Percentiles rank a stretch among this genome's conserved stretches.
Conservation (phyloP, 2,797 vertebrate species). For the Anableps anableps region DNA sequence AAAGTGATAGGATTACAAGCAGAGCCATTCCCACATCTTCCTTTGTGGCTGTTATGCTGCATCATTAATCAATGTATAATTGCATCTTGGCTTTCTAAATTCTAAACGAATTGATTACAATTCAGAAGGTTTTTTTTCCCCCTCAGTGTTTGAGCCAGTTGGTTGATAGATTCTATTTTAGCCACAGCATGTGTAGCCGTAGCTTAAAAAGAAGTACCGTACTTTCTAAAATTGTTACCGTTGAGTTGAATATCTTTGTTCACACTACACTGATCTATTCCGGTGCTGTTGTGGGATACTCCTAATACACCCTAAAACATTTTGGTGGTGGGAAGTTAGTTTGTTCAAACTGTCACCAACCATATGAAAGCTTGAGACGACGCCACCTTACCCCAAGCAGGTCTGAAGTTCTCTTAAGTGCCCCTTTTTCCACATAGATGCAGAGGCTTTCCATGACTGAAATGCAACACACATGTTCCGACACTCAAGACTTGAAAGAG, state of each 20-base stretch:
- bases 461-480: constrained; percentile 31
- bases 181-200: no score
- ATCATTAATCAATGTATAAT: not conserved
- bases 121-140: not conserved
- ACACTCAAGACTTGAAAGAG: not conserved
- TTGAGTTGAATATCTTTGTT: not conserved
- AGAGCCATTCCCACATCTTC: no score
- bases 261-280: not conserved
- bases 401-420: constrained; percentile 86
- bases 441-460: constrained; percentile 90
- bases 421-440: constrained; percentile 87
- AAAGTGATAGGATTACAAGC: no score
- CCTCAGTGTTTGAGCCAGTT: not conserved
- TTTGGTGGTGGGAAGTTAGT: constrained; percentile 22
- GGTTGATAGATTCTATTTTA: not conserved
- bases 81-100: no score
- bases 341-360: not conserved
- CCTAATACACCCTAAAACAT: constrained; percentile 12
- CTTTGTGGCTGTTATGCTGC: not conserved
- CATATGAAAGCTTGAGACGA: not conserved
- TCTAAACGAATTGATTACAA: not conserved
- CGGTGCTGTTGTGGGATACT: not conserved
- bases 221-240: not conserved
- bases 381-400: constrained; percentile 85
- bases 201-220: not conserved